A percentile compares a stretch with the other conserved stretches of the same genome.
Evolutionary conservation across 2,797 vertebrate species (phyloP).

Genomic region (Botia kubotai): DNA sequence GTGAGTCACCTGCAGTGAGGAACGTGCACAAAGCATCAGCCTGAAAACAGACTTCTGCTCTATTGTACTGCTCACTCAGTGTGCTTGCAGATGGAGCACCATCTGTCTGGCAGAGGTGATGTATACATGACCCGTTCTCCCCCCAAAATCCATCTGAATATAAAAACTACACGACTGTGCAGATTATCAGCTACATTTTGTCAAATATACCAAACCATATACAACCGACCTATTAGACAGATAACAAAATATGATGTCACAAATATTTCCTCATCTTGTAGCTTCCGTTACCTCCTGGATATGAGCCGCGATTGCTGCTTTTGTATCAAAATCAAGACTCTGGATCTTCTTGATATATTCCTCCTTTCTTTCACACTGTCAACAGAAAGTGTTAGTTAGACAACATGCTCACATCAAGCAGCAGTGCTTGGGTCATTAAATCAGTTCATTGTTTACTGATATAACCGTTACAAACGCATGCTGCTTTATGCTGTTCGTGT

Average conservation of each 20-base stretch:
- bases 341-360: conserved; percentile 94
- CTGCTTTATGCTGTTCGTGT: too few species aligned
- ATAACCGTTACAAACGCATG: neutral
- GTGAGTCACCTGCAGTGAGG: conserved; percentile 87
- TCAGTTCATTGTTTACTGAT: neutral
- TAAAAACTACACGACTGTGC: too few species aligned
- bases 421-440: neutral
- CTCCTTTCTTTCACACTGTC: conserved; percentile 93
- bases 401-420: neutral
- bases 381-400: conserved; percentile 34
- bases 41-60: neutral
- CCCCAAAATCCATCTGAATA: too few species aligned
- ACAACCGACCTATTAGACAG: too few species aligned
- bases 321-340: conserved; percentile 90
- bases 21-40: neutral
- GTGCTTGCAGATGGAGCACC: neutral
- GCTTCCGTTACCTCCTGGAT: conserved; percentile 89
- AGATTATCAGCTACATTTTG: too few species aligned
- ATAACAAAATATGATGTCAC: too few species aligned
- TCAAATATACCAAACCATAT: too few species aligned
- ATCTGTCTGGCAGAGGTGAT: neutral
- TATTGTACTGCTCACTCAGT: neutral
- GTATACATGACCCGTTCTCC: neutral
- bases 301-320: conserved; percentile 91
- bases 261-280: too few species aligned